Base-by-base conservation (phyloP, 2,797 vertebrate species). In the Tokudaia muenninki region DNA sequence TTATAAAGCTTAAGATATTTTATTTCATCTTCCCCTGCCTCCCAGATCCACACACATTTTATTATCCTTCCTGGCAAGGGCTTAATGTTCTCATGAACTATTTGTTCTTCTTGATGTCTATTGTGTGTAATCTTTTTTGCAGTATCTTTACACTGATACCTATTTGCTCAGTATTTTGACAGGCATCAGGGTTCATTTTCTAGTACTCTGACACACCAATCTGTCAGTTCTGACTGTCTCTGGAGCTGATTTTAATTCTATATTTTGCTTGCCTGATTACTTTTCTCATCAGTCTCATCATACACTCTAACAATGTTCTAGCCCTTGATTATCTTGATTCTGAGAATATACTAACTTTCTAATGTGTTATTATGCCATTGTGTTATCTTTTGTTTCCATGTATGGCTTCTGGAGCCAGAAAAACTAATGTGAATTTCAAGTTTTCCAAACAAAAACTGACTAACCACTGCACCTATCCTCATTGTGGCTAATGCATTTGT, bases 221-320 rank as follows among this genome's bases (percentile, higher is more conserved):
- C 13, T 83, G 44, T 3, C 44, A 78, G 3, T 34, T 70, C 31
- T 77, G 59, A 50, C 24, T 77, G 65, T 83, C 70, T 92, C 14
- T 70, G 14, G 75, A 9, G 5, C 6, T 75, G 37, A 37, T 92
- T 88, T 94, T 65, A 75, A 6, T 26, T 14, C 47, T 50, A 16
- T 21, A 83, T 87, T 92, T 93, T 70, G 41, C 29, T 86, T 44
- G 0, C 6, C 17, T 52, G 21, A 9, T 75, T 82, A 37, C 14
- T 88, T 96, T 94, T 87, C 90, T 97, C 37, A 87, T 0, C 13
- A 50, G 70, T 78, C 31, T 74, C 6, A 61, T 7, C 74, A 78
- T 41, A 3, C 19, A 75, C 21, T 41, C 16, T 63, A 86, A 6
- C 22, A 16, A 2, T 80, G 12, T 31, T 55, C 59, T 86, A 22